Conservation (phyloP, 2,797 vertebrate species). For the Florisuga fusca region DNA sequence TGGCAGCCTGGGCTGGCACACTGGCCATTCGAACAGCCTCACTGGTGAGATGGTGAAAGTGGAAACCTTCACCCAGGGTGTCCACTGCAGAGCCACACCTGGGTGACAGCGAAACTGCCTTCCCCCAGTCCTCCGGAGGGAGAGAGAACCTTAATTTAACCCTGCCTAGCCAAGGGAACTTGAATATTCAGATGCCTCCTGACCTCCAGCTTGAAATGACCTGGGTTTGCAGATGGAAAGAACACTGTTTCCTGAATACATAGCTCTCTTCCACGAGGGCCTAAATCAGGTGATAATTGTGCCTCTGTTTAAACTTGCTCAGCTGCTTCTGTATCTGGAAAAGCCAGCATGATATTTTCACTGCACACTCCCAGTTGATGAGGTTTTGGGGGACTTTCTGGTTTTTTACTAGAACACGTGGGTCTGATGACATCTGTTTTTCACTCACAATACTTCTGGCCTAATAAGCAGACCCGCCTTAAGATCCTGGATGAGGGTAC, state of each 20-base stretch:
- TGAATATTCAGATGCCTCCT: neutral
- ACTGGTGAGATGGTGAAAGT: rapidly evolving
- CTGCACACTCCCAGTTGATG: neutral
- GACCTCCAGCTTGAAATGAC: neutral
- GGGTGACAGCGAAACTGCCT: neutral
- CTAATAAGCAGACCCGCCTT: slow-evolving; percentile 26
- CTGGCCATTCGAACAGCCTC: rapidly evolving
- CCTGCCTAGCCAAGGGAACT: neutral
- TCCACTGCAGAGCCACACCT: neutral
- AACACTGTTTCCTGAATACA: neutral
- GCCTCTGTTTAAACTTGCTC: neutral
- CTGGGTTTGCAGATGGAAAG: neutral
- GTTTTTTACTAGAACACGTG: neutral
- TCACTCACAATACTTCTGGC: neutral
- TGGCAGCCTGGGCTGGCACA: neutral
- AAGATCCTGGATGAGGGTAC: neutral
- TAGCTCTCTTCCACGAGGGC: neutral
- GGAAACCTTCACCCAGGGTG: neutral
- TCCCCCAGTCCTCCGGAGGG: rapidly evolving
- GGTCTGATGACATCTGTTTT: slow-evolving; percentile 21
- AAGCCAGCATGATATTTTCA: neutral
- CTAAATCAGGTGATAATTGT: neutral
- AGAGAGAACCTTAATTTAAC: neutral
- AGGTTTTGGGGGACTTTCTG: neutral
- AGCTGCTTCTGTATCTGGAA: slow-evolving; percentile 8